Conservation (phyloP, 2,797 vertebrate species). For the Cichlasoma orientale region DNA sequence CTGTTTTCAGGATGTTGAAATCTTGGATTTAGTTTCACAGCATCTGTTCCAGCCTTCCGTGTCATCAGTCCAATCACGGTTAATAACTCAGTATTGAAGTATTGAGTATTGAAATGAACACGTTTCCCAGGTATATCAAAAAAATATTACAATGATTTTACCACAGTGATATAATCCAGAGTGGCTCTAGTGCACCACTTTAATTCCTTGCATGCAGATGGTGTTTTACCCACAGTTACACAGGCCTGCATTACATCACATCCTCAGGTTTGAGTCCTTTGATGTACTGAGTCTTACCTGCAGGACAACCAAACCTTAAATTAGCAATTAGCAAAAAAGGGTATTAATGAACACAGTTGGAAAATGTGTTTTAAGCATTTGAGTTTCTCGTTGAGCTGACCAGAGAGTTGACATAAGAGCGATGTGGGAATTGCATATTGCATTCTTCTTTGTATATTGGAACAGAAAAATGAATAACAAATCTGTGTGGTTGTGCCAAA, state of each 20-base stretch:
- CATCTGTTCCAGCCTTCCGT: neutral
- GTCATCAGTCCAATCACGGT: too few species aligned
- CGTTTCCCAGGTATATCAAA: neutral
- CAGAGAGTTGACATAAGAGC: neutral
- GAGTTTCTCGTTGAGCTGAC: neutral
- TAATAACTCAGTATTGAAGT: too few species aligned
- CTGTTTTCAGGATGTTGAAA: conserved; percentile 73
- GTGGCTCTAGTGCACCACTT: neutral
- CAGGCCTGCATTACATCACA: neutral
- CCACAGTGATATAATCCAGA: neutral
- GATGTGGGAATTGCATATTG: too few species aligned
- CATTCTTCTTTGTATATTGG: neutral
- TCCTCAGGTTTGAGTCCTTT: neutral
- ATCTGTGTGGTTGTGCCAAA: neutral
- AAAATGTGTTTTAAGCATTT: neutral
- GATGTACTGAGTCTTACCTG: neutral
- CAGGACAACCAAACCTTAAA: neutral
- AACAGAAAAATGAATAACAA: neutral
- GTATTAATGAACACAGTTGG: too few species aligned
- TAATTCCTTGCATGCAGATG: neutral
- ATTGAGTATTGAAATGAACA: neutral
- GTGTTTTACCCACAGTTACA: neutral
- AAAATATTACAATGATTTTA: neutral
- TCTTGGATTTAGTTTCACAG: neutral
- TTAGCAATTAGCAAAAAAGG: neutral